Base-by-base conservation (phyloP, 1,140 invertebrate genomes). In the Ectropis grisescens region DNA sequence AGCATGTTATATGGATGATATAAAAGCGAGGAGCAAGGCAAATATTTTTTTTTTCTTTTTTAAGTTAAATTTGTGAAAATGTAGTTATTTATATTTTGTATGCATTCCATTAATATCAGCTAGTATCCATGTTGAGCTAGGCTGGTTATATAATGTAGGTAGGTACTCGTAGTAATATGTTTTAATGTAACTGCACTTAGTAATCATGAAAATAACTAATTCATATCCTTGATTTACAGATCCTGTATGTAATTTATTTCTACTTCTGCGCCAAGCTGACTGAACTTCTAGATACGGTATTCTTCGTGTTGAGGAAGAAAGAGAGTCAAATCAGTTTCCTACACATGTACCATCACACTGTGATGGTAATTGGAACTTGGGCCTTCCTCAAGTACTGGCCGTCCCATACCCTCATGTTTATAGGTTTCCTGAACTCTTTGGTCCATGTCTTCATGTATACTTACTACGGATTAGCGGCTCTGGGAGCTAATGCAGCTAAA, bases 301-400 rank as follows among this genome's bases (percentile, higher is more conserved):
- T 96, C 85, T 96, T 97, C 75, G 88, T 96, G 1, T 69, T 96
- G 43, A 85, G 94, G 29, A 97, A 96, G 70, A 98, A 98, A 65
- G 90, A 93, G 58, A 91, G 88, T 43, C 96, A 98, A 69, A 89
- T 98, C 5, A 92, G 93, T 1, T 91, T 94, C 60, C 85, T 98
- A 11, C 97, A 98, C 80, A 86, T 98, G 8, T 97, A 98, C 66
- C 96, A 98, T 70, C 96, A 98, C 75, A 94, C 93, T 13, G 76
- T 96, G 19, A 98, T 97, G 82, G 94, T 96, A 1, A 82, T 97
- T 35, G 94, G 93, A 40, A 96, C 95, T 25, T 98, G 96, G 96
- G 90, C 94, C 52, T 90, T 94, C 16, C 39, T 78, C 2, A 80
- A 80, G 35, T 78, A 80, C 39, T 70, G 52, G 37, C 71, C 75